Base-by-base conservation (phyloP, 2,888 invertebrate species). In the Unio delphinus region DNA sequence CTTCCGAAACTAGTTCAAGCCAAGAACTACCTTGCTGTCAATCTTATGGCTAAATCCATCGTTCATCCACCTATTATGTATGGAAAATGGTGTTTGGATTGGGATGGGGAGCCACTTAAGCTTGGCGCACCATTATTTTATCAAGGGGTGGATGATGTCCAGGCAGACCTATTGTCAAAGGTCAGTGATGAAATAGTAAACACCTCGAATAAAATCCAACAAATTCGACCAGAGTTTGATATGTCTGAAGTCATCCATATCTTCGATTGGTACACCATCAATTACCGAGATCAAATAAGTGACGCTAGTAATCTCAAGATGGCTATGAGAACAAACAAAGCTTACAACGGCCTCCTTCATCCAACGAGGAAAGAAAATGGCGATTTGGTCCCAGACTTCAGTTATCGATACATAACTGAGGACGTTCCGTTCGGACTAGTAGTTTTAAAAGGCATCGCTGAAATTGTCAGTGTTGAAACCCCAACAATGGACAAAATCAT, bases 41-140 rank as follows among this genome's bases (percentile, higher is more conserved):
- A 82, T 55, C 72, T 86, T 18, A 83, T 82, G 77, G 81, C 81
- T 3, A 82, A 83, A 56, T 80, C 81, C 7, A 82, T 82, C 59
- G 76, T 86, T 18, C 86, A 86, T 64, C 84, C 85, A 4, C 82
- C 84, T 4, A 68, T 86, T 28, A 74, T 86, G 78, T 85, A 83
- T 64, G 83, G 84, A 3, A 68, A 70, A 54, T 86, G 86, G 85
- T 68, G 69, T 20, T 45, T 45, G 15, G 65, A 80, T 45, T 86
- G 81, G 81, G 81, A 86, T 66, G 82, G 82, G 7, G 70, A 80
- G 20, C 80, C 83, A 1, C 17, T 84, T 28, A 64, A 67, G 7
- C 15, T 45, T 3, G 74, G 81, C 55, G 73, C 76, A 4, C 85
- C 85, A 17, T 62, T 86, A 8, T 85, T 86, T 65, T 86, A 86